Evolutionary conservation across 2,888 invertebrate genomes (phyloP).

Genomic region (Alviniconcha strummeri): DNA sequence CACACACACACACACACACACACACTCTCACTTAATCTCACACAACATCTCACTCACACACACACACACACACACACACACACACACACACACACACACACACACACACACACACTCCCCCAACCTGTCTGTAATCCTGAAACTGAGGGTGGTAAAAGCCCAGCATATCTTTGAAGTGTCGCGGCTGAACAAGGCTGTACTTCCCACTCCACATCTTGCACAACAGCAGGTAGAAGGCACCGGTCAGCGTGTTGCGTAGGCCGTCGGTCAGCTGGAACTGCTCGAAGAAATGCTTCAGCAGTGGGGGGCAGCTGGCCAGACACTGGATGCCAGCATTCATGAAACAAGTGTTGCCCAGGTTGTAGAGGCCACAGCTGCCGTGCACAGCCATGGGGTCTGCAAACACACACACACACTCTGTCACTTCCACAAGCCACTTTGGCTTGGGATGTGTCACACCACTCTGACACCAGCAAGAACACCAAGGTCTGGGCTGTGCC

Average conservation of each 20-base stretch:
- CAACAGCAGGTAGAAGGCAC: constrained; percentile 76
- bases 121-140: constrained; percentile 79
- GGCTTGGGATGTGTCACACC: no score
- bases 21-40: no score
- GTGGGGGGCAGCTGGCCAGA: constrained; percentile 81
- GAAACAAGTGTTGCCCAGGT: constrained; percentile 92
- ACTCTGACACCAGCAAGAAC: no score
- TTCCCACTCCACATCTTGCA: constrained; percentile 79
- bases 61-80: no score
- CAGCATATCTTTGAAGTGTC: constrained; percentile 78
- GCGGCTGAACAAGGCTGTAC: constrained; percentile 76
- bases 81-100: no score
- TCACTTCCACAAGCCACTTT: not conserved
- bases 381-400: constrained; percentile 57
- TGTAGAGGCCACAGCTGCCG: constrained; percentile 83
- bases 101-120: no score
- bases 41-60: no score
- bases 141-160: constrained; percentile 79
- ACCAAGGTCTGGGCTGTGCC: no score
- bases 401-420: not conserved
- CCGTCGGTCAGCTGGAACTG: constrained; percentile 47
- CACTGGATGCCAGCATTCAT: constrained; percentile 93
- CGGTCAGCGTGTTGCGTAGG: constrained; percentile 73
- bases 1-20: no score
- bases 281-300: constrained; percentile 77